Percentiles rank a stretch among this genome's conserved stretches.
phyloP scores from a whole-genome alignment of 2,888 invertebrate genomes.

The Volucella inflata region DNA sequence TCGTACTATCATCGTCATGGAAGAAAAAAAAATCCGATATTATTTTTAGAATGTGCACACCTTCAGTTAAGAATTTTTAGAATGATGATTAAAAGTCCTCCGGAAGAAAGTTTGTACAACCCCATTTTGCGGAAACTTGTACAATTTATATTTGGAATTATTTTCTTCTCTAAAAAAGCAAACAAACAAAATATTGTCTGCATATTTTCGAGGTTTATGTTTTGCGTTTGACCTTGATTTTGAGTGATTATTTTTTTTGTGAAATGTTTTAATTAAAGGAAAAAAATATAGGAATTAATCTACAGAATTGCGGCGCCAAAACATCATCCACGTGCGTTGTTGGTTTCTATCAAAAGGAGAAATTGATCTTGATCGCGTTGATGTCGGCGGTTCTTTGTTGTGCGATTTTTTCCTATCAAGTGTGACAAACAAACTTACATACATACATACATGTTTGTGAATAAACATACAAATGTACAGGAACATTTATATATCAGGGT shows the following conservation, averaged over 20 bases:
- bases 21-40: slow-evolving; percentile 6
- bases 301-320: slow-evolving; percentile 47
- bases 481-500: too few relatives aligned
- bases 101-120: slow-evolving; percentile 33
- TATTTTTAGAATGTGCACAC: slow-evolving; percentile 39
- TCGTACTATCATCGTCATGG: neutral
- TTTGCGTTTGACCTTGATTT: slow-evolving; percentile 52
- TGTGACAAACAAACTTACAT: slow-evolving; percentile 1
- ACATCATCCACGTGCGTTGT: slow-evolving; percentile 39
- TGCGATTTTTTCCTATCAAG: slow-evolving; percentile 8
- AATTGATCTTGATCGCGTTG: slow-evolving; percentile 2
- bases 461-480: too few relatives aligned
- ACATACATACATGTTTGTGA: slow-evolving; percentile 9
- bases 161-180: slow-evolving; percentile 34
- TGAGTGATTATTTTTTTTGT: slow-evolving; percentile 38
- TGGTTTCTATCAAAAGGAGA: neutral
- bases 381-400: neutral
- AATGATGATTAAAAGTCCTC: slow-evolving; percentile 48
- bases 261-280: neutral
- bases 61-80: slow-evolving; percentile 16
- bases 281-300: neutral
- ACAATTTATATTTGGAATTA: neutral
- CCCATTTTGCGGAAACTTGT: slow-evolving; percentile 37
- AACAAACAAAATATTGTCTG: slow-evolving; percentile 41
- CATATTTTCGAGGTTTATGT: slow-evolving; percentile 14